Evolutionary conservation across 2,797 vertebrate species (phyloP).

Genomic region (Gymnoscopelus microlampas): DNA sequence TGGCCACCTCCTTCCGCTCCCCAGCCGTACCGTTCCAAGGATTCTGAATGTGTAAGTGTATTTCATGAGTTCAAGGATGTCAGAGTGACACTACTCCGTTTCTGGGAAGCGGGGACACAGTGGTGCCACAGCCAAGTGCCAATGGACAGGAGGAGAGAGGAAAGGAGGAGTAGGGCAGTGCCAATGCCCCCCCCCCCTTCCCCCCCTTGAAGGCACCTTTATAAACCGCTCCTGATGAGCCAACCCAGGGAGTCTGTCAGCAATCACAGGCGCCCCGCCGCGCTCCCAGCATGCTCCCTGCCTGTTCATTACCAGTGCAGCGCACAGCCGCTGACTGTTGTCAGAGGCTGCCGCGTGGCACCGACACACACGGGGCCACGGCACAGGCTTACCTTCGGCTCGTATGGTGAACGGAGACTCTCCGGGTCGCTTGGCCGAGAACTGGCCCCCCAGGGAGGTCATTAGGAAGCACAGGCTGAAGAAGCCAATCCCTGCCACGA

Average conservation of each 20-base stretch:
- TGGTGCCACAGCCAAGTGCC: background rate
- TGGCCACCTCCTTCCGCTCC: background rate
- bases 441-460: constrained; percentile 96
- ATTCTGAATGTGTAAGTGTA: background rate
- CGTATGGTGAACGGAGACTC: constrained; percentile 94
- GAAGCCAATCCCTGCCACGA: constrained; percentile 94
- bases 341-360: constrained; percentile 24
- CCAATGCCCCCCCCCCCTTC: no score
- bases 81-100: constrained; percentile 12
- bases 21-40: background rate
- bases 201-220: no score
- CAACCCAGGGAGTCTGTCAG: constrained; percentile 58
- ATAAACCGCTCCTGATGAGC: constrained; percentile 46
- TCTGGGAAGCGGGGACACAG: constrained; percentile 25
- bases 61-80: constrained; percentile 1
- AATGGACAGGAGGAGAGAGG: background rate
- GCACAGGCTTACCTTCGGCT: constrained; percentile 87
- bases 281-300: constrained; percentile 54
- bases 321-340: constrained; percentile 26
- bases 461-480: constrained; percentile 98
- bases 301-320: constrained; percentile 57
- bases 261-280: constrained; percentile 63
- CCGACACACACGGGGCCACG: constrained; percentile 5
- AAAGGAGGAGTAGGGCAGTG: constrained; percentile 9
- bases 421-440: constrained; percentile 89